Evolutionary conservation across 2,888 invertebrate genomes (phyloP), one percentile per base, ranked within the genome.

Genomic region (Blastobasis lacticolella): DNA sequence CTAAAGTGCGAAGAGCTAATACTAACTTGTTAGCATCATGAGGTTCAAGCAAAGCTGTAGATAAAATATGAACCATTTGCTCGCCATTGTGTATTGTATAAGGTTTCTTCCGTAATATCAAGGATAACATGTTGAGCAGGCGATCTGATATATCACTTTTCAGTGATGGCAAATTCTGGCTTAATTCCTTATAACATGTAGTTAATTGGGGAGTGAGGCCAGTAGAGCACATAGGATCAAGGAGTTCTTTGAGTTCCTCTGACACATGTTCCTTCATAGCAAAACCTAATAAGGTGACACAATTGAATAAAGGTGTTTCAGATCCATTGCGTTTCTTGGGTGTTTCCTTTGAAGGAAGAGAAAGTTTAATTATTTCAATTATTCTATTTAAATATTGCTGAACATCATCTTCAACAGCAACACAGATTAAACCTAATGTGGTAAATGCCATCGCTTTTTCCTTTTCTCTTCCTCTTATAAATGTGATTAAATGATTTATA

Each of bases 131-230:
- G 66, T 95, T 94, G 51, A 98, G 89, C 36, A 99, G 88, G 4
- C 98, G 96, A 62, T 97, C 95, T 49, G 97, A 97, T 58, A 99
- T 97, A 66, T 96, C 95, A 50, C 93, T 92, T 75, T 96, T 97
- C 47, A 99, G 88, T 47, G 93, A 91, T 0, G 98, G 97, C 49
- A 99, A 93, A 73, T 94, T 94, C 58, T 93, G 92, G 38, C 97
- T 97, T 10, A 99, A 86, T 80, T 98, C 98, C 54, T 96, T 91
- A 47, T 99, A 90, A 51, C 97, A 96, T 40, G 96, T 95, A 0
- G 98, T 98, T 44, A 99, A 88, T 2, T 97, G 94, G 6, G 95
- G 93, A 64, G 96, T 95, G 5, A 99, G 87, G 0, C 98, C 97
- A 4, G 96, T 95, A 0, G 94, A 93, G 69, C 98, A 91, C 95